Conservation (phyloP, 2,113 vertebrate species). For the Mola mola region DNA sequence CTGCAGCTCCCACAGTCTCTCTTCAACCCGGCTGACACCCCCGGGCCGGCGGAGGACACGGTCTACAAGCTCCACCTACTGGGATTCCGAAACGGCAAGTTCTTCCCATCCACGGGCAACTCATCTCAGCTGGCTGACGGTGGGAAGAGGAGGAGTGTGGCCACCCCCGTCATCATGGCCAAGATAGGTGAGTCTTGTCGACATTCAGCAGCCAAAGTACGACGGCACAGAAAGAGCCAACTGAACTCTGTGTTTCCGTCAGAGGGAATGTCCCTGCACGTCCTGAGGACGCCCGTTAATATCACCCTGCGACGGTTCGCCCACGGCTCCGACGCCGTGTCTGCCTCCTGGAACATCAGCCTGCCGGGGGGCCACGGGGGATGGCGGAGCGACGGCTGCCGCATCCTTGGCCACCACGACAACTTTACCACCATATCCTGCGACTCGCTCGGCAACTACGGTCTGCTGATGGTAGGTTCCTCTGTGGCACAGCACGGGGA, state of each 20-base stretch:
- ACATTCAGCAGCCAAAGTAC: neutral
- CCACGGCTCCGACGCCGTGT: conserved; percentile 88
- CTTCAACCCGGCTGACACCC: conserved; percentile 82
- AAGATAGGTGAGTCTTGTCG: conserved; percentile 90
- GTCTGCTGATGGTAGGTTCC: conserved; percentile 89
- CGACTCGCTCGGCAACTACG: conserved; percentile 92
- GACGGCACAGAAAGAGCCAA: neutral
- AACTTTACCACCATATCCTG: conserved; percentile 95
- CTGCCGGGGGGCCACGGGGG: conserved; percentile 90
- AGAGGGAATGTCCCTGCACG: conserved; percentile 84
- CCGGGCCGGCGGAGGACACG: conserved; percentile 84
- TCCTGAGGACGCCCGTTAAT: conserved; percentile 85
- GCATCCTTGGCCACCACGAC: conserved; percentile 88
- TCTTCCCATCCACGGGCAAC: conserved; percentile 94
- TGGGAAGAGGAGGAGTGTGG: conserved; percentile 90
- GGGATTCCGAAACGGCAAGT: conserved; percentile 95
- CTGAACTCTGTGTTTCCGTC: neutral
- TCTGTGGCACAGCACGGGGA: neutral
- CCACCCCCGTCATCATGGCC: conserved; percentile 93
- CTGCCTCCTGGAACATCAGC: conserved; percentile 93
- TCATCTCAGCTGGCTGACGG: conserved; percentile 87
- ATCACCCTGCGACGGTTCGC: conserved; percentile 89
- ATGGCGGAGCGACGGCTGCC: conserved; percentile 93
- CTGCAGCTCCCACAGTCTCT: conserved; percentile 93
- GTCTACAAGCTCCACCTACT: conserved; percentile 92